phyloP scores from a whole-genome alignment of 2,888 invertebrate genomes.

The Blastobasis lacticolella region DNA sequence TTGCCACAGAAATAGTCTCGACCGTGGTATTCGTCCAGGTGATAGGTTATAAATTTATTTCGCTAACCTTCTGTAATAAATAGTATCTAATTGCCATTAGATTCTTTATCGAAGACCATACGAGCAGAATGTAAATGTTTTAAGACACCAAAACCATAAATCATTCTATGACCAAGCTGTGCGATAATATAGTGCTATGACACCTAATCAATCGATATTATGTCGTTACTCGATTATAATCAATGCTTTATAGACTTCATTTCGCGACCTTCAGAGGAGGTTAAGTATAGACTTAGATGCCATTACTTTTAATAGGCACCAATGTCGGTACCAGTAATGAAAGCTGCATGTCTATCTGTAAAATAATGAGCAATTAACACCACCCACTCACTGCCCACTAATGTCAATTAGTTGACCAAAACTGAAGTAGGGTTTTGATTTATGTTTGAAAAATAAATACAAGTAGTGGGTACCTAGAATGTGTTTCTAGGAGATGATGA shows the following conservation, averaged over 20 bases:
- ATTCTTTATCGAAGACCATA: not conserved
- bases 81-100: not conserved
- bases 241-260: slow-evolving; percentile 9
- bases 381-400: too few species aligned
- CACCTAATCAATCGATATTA: slow-evolving; percentile 12
- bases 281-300: not conserved
- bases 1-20: too few species aligned
- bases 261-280: slow-evolving; percentile 9
- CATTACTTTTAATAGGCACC: slow-evolving; percentile 2
- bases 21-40: too few species aligned
- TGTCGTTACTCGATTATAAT: slow-evolving; percentile 7
- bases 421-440: too few species aligned
- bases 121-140: not conserved
- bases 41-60: not conserved
- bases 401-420: too few species aligned
- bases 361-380: too few species aligned
- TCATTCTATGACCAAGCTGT: slow-evolving; percentile 9
- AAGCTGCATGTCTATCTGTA: too few species aligned
- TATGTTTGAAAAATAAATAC: too few species aligned
- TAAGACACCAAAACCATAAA: slow-evolving; percentile 6
- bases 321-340: slow-evolving; percentile 5
- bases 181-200: slow-evolving; percentile 8
- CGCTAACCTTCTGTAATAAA: not conserved
- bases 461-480: too few species aligned
- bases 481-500: too few species aligned